Conservation (phyloP, 1,140 invertebrate genomes). For the Solenopsis invicta region DNA sequence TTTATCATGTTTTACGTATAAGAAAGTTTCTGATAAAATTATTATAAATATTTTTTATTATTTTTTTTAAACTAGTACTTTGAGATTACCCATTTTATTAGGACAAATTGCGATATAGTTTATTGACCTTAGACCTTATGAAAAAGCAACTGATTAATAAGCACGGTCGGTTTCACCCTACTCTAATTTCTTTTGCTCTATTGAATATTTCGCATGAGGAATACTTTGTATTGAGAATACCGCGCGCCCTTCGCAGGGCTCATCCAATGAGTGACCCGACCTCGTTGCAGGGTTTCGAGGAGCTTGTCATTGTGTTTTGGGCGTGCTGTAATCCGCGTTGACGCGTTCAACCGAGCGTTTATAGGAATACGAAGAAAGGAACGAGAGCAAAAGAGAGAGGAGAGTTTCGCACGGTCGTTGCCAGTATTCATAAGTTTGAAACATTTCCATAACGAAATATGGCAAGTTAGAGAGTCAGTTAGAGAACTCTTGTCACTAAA, state of each 20-base stretch:
- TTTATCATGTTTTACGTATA: neutral
- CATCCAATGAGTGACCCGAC: conserved; percentile 58
- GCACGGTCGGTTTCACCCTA: conserved; percentile 37
- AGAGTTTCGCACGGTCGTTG: conserved; percentile 52
- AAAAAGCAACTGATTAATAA: conserved; percentile 39
- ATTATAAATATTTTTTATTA: neutral
- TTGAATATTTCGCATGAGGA: conserved; percentile 66
- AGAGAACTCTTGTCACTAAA: conserved; percentile 21
- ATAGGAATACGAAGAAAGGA: conserved; percentile 65
- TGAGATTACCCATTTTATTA: neutral
- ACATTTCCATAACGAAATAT: conserved; percentile 35
- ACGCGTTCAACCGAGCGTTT: conserved; percentile 59
- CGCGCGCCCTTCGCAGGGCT: conserved; percentile 46
- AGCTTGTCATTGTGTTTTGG: conserved; percentile 72
- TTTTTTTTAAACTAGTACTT: neutral
- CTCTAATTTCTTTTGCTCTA: conserved; percentile 65
- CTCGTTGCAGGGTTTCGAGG: conserved; percentile 44
- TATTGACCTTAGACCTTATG: neutral
- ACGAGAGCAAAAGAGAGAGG: conserved; percentile 64
- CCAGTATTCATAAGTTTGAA: conserved; percentile 47
- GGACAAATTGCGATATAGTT: neutral
- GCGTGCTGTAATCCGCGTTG: conserved; percentile 68
- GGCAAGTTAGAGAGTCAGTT: conserved; percentile 29
- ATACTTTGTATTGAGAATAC: conserved; percentile 60
- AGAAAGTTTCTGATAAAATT: neutral